A percentile compares a stretch with the other conserved stretches of the same genome.
These are phyloP conservation scores for Spheniscus humboldti DNA, from an alignment of 2,797 vertebrate species.

Conservation along the genomic window DNA sequence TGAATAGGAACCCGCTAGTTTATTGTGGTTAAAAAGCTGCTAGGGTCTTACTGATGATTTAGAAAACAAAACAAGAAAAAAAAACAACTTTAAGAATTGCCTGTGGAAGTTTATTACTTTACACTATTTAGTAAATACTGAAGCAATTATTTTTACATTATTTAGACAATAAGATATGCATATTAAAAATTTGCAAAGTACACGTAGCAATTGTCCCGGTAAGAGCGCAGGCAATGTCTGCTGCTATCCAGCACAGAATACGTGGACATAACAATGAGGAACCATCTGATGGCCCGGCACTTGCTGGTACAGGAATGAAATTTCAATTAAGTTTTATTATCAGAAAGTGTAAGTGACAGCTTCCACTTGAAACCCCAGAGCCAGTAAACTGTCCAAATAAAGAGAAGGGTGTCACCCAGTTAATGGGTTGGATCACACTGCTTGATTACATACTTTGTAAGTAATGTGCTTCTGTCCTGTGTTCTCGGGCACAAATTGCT, in stretches of 20 bases:
- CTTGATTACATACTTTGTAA: slow-evolving; percentile 50
- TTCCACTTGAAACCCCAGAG: slow-evolving; percentile 57
- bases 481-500: slow-evolving; percentile 23
- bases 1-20: background rate
- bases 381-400: slow-evolving; percentile 52
- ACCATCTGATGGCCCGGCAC: slow-evolving; percentile 72
- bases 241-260: slow-evolving; percentile 37
- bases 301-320: slow-evolving; percentile 66
- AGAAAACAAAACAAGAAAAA: background rate
- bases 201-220: background rate
- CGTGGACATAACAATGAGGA: slow-evolving; percentile 61
- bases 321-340: slow-evolving; percentile 75
- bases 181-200: slow-evolving; percentile 15
- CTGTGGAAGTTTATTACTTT: background rate
- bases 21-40: background rate
- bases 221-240: background rate
- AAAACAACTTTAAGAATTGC: background rate
- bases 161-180: slow-evolving; percentile 30
- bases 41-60: background rate
- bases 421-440: slow-evolving; percentile 51
- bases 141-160: slow-evolving; percentile 3
- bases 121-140: slow-evolving; percentile 20
- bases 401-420: slow-evolving; percentile 37
- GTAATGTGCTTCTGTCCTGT: slow-evolving; percentile 6
- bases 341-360: slow-evolving; percentile 63